Base-by-base conservation (phyloP, 2,888 invertebrate genomes). In the Drosophila colorata region DNA sequence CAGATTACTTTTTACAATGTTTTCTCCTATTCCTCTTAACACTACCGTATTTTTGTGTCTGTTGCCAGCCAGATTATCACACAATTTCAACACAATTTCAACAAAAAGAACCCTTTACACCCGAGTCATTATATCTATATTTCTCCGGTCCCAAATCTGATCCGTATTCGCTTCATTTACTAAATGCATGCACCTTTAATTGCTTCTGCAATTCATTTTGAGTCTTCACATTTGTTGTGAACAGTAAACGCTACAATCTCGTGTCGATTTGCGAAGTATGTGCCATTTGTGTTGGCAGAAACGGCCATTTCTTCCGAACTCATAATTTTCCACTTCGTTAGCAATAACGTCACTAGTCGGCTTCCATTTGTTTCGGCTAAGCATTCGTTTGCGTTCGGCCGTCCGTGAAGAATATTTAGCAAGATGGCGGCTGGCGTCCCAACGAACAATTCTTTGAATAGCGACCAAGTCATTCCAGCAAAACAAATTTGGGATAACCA, bases 1-100 rank as follows among this genome's bases (percentile, higher is more conserved):
- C 3, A 61, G 28, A 38, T 55, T 44, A 11, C 67, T 51, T 20
- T 23, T 33, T 6, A 67, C 61, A 46, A 35, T n/a, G 38, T 57
- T 64, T 43, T 47, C 44, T 9, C 63, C 58, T 25, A 63, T 58
- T 53, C 58, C 58, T 49, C 18, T 61, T 20, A 68, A 23, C 8
- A 53, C 14, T 23, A 57, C 52, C 11, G 38, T 23, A 47, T 35
- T 57, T 8, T 23, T 4, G 4, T 4, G 4, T 23, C 23, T 2
- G 2, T 23, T 23, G 4, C 23, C 23, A 4, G 23, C 23, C 4
- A 31, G 38, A 11, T 38, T 37, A 56, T 55, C 14, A 14, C 37
- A 37, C 23, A 23, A 23, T 4, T 23, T 23, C 23, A 4, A 2
- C 23, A 23, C 2, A 23, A 23, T 23, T 23, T 23, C 23, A 2